phyloP scores from a whole-genome alignment of 2,113 vertebrate species.

The Dasyurus viverrinus region DNA sequence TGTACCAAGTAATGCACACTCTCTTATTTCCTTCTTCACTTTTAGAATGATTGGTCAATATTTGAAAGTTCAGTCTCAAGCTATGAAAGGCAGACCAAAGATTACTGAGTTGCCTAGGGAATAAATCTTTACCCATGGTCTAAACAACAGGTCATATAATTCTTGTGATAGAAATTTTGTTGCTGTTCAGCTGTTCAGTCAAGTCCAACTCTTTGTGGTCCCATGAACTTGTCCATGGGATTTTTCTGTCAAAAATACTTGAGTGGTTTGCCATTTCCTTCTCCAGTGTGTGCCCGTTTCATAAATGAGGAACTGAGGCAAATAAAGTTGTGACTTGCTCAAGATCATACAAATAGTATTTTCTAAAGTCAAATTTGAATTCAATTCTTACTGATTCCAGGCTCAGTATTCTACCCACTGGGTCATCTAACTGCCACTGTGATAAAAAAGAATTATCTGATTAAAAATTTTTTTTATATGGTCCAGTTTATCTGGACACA shows the following conservation, averaged over 20 bases:
- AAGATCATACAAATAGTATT: not conserved
- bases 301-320: not conserved
- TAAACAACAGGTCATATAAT: not conserved
- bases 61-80: not conserved
- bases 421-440: not conserved
- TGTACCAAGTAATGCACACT: not conserved
- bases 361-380: not conserved
- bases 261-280: not conserved
- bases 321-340: not conserved
- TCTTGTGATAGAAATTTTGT: not conserved
- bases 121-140: conserved; percentile 22
- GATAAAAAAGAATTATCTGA: conserved; percentile 8
- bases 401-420: not conserved
- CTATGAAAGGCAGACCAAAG: conserved; percentile 29
- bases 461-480: conserved; percentile 37
- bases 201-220: not conserved
- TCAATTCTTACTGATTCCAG: not conserved
- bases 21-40: conserved; percentile 41
- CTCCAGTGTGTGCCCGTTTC: not conserved
- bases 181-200: not conserved
- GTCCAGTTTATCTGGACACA: conserved; percentile 9
- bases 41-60: conserved; percentile 2
- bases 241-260: not conserved
- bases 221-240: not conserved
- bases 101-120: not conserved